Percentiles rank a stretch among this genome's conserved stretches.
phyloP scores from a whole-genome alignment of 2,888 invertebrate species.

The Yponomeuta sedellus region DNA sequence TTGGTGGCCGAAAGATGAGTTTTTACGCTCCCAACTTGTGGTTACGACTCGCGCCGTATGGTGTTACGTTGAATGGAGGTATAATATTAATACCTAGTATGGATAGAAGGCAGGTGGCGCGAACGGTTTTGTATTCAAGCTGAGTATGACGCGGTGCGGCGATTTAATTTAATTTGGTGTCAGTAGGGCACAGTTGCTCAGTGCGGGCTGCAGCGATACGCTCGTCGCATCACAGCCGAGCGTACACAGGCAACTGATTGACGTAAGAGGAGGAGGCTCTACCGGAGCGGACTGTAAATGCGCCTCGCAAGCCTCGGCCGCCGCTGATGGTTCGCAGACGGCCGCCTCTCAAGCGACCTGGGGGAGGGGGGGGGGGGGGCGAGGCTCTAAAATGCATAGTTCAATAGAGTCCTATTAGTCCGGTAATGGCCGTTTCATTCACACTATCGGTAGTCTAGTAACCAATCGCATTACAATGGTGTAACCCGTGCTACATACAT shows the following conservation, averaged over 20 bases:
- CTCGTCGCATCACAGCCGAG: constrained; percentile 24
- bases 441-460: too few species aligned
- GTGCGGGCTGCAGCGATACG: constrained; percentile 37
- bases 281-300: constrained; percentile 21
- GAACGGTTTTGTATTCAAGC: constrained; percentile 42
- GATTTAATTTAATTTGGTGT: constrained; percentile 62
- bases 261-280: constrained; percentile 25
- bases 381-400: too few species aligned
- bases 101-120: constrained; percentile 19
- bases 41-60: not conserved
- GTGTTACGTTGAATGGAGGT: not conserved
- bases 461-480: too few species aligned
- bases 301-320: constrained; percentile 16
- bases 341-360: constrained; percentile 26
- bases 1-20: not conserved
- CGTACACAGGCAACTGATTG: constrained; percentile 36
- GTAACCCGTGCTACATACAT: too few species aligned
- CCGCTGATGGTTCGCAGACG: constrained; percentile 36
- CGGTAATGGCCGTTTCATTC: too few species aligned
- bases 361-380: too few species aligned
- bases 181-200: constrained; percentile 57
- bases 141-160: constrained; percentile 33
- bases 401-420: too few species aligned
- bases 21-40: constrained; percentile 1
- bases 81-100: not conserved